These are phyloP conservation scores for Palythoa grandis DNA, from an alignment of 92 coral and sea anemone species.

Conservation along the genomic window DNA sequence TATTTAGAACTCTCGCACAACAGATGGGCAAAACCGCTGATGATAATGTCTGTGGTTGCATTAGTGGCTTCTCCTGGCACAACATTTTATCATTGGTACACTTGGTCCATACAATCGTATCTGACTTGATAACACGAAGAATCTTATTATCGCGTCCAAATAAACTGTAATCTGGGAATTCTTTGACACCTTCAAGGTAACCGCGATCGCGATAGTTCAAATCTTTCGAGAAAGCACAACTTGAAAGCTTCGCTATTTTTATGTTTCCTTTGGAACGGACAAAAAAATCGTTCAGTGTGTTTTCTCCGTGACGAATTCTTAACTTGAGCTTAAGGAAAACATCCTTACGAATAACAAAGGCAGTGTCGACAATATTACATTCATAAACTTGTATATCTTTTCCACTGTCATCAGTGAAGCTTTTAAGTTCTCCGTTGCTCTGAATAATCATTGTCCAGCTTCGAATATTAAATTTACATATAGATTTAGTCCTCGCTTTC, in stretches of 20 bases:
- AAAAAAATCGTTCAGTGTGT: constrained; percentile 33
- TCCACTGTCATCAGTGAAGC: constrained; percentile 14
- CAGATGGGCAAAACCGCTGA: constrained; percentile 51
- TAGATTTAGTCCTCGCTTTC: background rate
- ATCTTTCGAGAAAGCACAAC: constrained; percentile 40
- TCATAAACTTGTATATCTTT: constrained; percentile 10
- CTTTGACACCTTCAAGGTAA: constrained; percentile 26
- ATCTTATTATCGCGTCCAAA: constrained; percentile 44
- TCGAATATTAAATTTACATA: constrained; percentile 18
- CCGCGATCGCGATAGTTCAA: constrained; percentile 39
- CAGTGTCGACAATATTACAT: constrained; percentile 44
- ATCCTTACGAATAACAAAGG: constrained; percentile 37
- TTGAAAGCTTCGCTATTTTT: constrained; percentile 23
- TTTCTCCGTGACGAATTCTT: constrained; percentile 35
- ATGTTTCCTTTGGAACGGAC: constrained; percentile 24
- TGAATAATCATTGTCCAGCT: constrained; percentile 35
- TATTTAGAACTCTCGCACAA: constrained; percentile 23
- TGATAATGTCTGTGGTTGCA: constrained; percentile 29
- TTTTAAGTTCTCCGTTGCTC: background rate
- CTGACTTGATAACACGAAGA: constrained; percentile 31
- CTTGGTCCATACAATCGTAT: constrained; percentile 40
- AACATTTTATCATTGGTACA: constrained; percentile 8
- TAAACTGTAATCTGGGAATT: constrained; percentile 42
- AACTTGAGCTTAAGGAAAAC: constrained; percentile 23
- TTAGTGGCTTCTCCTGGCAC: constrained; percentile 39